These are phyloP conservation scores for Drosophila siamana DNA, from an alignment of 2,888 invertebrate genomes.

Conservation along the genomic window DNA sequence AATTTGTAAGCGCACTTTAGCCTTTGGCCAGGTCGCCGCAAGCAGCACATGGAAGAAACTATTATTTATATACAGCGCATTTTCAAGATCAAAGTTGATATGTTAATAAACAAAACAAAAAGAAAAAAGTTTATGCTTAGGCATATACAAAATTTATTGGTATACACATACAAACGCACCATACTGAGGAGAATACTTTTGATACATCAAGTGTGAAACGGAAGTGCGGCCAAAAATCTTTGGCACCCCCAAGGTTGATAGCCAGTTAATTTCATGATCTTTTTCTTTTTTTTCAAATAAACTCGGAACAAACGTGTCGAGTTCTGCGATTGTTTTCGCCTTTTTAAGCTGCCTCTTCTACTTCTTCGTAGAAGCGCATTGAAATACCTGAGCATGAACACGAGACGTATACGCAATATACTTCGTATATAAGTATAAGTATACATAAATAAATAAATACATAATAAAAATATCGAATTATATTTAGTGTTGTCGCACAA, in stretches of 20 bases:
- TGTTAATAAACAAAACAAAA: constrained; percentile 41
- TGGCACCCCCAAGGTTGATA: constrained; percentile 66
- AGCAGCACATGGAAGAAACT: neutral
- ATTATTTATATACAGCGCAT: constrained; percentile 5
- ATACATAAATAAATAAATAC: constrained; percentile 4
- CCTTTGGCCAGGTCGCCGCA: constrained; percentile 4
- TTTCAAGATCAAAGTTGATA: constrained; percentile 36
- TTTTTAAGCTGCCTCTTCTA: constrained; percentile 39
- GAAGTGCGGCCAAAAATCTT: constrained; percentile 77
- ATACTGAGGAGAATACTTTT: constrained; percentile 28
- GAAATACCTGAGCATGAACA: constrained; percentile 34
- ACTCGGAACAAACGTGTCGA: constrained; percentile 64
- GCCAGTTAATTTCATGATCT: constrained; percentile 76
- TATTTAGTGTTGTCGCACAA: constrained; percentile 29
- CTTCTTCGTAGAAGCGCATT: constrained; percentile 47
- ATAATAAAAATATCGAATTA: neutral
- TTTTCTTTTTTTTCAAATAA: constrained; percentile 61
- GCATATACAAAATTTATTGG: constrained; percentile 21
- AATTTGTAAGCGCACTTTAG: constrained; percentile 13
- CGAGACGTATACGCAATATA: constrained; percentile 22
- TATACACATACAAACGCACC: constrained; percentile 13
- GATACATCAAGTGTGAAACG: constrained; percentile 69
- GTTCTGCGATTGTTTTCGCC: constrained; percentile 58
- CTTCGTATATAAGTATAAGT: neutral
- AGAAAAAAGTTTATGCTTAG: constrained; percentile 24